Base-by-base conservation (phyloP, 2,888 invertebrate species). In the Hesperia comma region DNA sequence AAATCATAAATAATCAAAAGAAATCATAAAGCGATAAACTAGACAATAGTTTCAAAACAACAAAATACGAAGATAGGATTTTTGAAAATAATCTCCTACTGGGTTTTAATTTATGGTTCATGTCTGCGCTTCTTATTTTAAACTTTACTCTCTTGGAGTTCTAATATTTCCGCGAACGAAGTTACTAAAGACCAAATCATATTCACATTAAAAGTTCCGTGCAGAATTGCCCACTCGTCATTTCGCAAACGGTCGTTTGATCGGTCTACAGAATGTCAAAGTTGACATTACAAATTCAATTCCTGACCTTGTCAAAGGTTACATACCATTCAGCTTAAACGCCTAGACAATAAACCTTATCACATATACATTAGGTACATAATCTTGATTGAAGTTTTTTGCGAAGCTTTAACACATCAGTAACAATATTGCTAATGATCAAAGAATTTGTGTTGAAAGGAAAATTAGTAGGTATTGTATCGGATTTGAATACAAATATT, bases 181-280 rank as follows among this genome's bases (percentile, higher is more conserved):
- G 3, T 49, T 19, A 12, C 14, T 8, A 53, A 53, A 53, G 12
- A 51, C 2, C 51, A 21, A 21, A 51, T 21, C 6, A 21, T 12
- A 51, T 63, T 54, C 63, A 32, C 43, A 49, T 57, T n/a, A 55
- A 37, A 37, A 49, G 17, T 63, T 15, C 10, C 19, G 19, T 17
- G 37, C 37, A 26, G 41, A 58, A 64, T 51, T 64, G 51, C 51
- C n/a, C 40, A 37, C 69, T 71, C 73, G 37, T 37, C 17, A 57
- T 80, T 81, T 82, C 71, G 81, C 62, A 55, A 64, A 64, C 71
- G 70, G 79, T 12, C 56, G 15, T 7, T 15, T 81, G 70, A 79
- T 12, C 46, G 15, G 17, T 15, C 82, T 1, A 2, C 37, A 70
- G 69, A 87, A 87, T 87, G 86, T 84, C 86, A 87, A 80, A 87